phyloP scores from a whole-genome alignment of 2,888 invertebrate genomes.

The Rhabditoides inermis region DNA sequence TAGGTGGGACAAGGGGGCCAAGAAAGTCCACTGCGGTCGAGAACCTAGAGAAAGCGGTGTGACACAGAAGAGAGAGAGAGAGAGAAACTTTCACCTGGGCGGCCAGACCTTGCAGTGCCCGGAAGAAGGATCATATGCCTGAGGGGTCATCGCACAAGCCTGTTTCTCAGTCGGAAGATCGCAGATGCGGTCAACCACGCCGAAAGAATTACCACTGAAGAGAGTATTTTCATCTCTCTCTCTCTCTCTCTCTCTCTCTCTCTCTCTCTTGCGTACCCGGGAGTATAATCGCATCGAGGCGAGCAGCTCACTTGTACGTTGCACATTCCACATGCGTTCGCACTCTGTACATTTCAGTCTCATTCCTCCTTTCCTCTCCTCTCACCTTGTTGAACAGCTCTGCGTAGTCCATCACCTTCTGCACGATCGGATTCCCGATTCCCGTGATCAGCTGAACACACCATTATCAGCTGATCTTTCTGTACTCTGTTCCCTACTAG shows the following conservation, averaged over 20 bases:
- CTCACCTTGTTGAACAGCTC: slow-evolving; percentile 46
- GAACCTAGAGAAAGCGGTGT: slow-evolving; percentile 13
- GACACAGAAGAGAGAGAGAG: too few relatives aligned
- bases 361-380: slow-evolving; percentile 1
- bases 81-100: too few relatives aligned
- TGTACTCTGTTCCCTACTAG: too few relatives aligned
- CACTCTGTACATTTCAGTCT: slow-evolving; percentile 1
- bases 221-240: neutral
- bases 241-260: neutral
- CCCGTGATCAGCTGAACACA: slow-evolving; percentile 35
- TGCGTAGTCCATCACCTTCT: slow-evolving; percentile 45
- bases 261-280: slow-evolving; percentile 14
- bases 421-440: slow-evolving; percentile 42
- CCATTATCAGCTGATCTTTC: too few relatives aligned
- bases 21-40: slow-evolving; percentile 36
- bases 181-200: slow-evolving; percentile 44
- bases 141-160: slow-evolving; percentile 46
- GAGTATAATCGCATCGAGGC: slow-evolving; percentile 26
- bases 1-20: slow-evolving; percentile 36
- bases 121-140: slow-evolving; percentile 30
- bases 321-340: slow-evolving; percentile 46
- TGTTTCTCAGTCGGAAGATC: slow-evolving; percentile 43
- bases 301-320: slow-evolving; percentile 41
- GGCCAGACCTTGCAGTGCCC: slow-evolving; percentile 44
- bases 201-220: slow-evolving; percentile 40